Evolutionary conservation across 2,113 vertebrate species (phyloP).

Genomic region (Columbina picui): DNA sequence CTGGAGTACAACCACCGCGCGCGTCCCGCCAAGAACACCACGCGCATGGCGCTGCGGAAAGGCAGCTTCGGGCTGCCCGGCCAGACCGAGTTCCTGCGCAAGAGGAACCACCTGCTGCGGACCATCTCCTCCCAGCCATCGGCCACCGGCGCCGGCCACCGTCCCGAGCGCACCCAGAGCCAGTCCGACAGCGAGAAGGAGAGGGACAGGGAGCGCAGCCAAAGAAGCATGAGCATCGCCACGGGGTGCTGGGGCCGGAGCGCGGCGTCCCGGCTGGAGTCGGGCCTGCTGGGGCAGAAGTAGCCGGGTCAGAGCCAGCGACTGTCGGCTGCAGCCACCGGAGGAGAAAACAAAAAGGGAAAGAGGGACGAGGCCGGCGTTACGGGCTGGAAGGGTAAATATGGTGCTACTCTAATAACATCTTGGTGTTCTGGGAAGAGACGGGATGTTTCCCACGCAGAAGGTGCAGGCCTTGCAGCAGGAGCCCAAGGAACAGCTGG

Average conservation of each 20-base stretch:
- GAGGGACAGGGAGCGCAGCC: slow-evolving; percentile 83
- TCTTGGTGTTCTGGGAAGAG: slow-evolving; percentile 47
- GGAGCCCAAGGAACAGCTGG: slow-evolving; percentile 37
- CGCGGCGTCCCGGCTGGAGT: slow-evolving; percentile 79
- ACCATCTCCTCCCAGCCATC: slow-evolving; percentile 91
- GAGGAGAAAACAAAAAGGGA: slow-evolving; percentile 12
- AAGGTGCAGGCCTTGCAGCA: slow-evolving; percentile 63
- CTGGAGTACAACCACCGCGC: slow-evolving; percentile 94
- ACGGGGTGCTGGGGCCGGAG: slow-evolving; percentile 94
- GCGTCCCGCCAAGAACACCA: slow-evolving; percentile 87
- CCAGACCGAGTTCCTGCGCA: slow-evolving; percentile 92
- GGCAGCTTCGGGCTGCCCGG: slow-evolving; percentile 93
- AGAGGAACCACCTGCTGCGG: slow-evolving; percentile 93
- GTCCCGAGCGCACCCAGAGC: slow-evolving; percentile 90
- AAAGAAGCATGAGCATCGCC: slow-evolving; percentile 94
- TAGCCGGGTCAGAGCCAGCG: slow-evolving; percentile 23
- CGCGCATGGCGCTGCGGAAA: slow-evolving; percentile 93
- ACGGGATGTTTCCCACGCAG: background rate
- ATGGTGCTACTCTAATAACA: slow-evolving; percentile 76
- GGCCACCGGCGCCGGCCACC: slow-evolving; percentile 52
- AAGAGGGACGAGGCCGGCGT: slow-evolving; percentile 35
- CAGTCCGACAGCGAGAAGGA: slow-evolving; percentile 87
- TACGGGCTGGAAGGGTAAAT: slow-evolving; percentile 55
- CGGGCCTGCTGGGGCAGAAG: slow-evolving; percentile 77
- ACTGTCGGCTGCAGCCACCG: background rate